These are phyloP conservation scores for Piaya cayana DNA, from an alignment of 2,113 vertebrate genomes.

Conservation along the genomic window DNA sequence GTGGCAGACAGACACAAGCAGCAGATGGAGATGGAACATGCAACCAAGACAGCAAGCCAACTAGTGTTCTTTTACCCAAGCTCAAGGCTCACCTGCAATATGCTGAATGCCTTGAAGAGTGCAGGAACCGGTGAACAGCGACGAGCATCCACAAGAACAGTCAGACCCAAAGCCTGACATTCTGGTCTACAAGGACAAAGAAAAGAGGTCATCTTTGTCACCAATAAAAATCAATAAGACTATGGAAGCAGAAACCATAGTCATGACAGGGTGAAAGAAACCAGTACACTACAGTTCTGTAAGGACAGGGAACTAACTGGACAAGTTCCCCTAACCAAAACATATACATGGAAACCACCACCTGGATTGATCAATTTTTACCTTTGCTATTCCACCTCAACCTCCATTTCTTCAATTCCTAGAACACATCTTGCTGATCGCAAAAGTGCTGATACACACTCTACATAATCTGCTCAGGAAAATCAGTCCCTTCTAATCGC, in stretches of 20 bases:
- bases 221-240: background rate
- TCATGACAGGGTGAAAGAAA: background rate
- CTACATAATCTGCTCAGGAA: background rate
- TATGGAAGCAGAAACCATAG: background rate
- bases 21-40: background rate
- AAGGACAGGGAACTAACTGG: background rate
- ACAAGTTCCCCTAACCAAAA: background rate
- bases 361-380: background rate
- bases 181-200: slow-evolving; percentile 74
- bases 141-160: slow-evolving; percentile 83
- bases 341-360: background rate
- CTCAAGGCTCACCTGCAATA: slow-evolving; percentile 76
- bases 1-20: background rate
- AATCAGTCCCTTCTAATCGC: background rate
- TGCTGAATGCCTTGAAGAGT: slow-evolving; percentile 77
- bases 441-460: background rate
- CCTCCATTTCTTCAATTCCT: background rate
- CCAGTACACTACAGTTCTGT: background rate
- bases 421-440: background rate
- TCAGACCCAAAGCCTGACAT: slow-evolving; percentile 78
- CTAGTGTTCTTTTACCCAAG: background rate
- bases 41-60: background rate
- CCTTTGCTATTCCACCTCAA: background rate
- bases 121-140: slow-evolving; percentile 75
- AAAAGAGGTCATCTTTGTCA: background rate